Base-by-base conservation (phyloP, 2,113 vertebrate genomes). In the Corythoichthys intestinalis region DNA sequence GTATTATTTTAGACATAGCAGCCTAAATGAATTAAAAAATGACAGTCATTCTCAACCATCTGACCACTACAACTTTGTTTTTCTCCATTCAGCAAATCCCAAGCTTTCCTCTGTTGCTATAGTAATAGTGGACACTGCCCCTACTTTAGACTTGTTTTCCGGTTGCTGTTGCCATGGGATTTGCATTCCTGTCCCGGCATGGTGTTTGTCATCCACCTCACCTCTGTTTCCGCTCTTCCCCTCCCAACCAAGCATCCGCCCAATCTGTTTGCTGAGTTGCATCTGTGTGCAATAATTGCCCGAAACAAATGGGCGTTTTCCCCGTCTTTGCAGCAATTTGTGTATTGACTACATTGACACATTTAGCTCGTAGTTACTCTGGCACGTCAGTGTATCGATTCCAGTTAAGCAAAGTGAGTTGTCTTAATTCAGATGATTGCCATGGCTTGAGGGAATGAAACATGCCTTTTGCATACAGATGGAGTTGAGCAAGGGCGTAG, bases 161-260 rank as follows among this genome's bases (percentile, higher is more conserved):
- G 90, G 89, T 90, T 88, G 90, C 90, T 93, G 92, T 93, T 93
- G 92, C 92, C 90, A 92, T 93, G 91, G 91, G 91, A 92, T 93
- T 92, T 93, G 85, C 90, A 88, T 85, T 84, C 82, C 82, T 85
- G 79, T 73, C 79, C 80, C 76, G 74, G 70, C 77, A 64, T 73
- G 70, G 62, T 85, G 73, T 85, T 78, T 83, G 78, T 69, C 53
- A 72, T 67, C 77, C 72, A 73, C 57, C 69, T 80, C 71, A 72
- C 75, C 67, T 75, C 69, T 83, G 61, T 84, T 74, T 70, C 48
- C 64, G 5, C 61, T 61, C 69, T 66, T 53, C 69, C 66, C 65
- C 70, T 65, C 63, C 76, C 65, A 48, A 61, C 56, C 64, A 65
- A 66, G 47, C 34, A 28, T 83, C 67, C 77, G 67, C 39, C 39